Evolutionary conservation across 2,113 vertebrate species (phyloP).

Genomic region (Mirza zaza): DNA sequence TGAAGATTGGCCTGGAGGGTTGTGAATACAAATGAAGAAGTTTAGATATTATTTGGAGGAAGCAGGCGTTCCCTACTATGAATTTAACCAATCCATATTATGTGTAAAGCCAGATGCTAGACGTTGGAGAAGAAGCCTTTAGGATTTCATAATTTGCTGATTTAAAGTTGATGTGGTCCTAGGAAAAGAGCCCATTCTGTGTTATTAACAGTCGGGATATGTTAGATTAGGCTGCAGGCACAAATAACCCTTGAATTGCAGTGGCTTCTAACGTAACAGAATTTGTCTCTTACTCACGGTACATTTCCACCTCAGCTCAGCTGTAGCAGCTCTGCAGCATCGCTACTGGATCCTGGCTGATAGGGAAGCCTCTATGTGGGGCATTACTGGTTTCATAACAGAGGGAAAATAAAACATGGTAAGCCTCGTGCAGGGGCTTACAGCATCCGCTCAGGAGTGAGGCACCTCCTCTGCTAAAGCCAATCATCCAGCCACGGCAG

Average conservation of each 20-base stretch:
- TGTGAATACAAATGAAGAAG: not conserved
- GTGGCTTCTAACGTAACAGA: not conserved
- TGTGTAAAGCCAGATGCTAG: not conserved
- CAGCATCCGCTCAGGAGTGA: not conserved
- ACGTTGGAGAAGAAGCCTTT: not conserved
- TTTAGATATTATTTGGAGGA: not conserved
- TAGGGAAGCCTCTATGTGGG: not conserved
- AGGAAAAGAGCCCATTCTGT: not conserved
- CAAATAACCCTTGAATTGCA: not conserved
- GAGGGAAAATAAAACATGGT: not conserved
- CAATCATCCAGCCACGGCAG: not conserved
- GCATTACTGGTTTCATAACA: not conserved
- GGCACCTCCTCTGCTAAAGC: not conserved
- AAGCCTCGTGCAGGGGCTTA: not conserved
- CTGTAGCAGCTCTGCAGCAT: not conserved
- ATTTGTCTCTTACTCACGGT: not conserved
- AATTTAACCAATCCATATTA: not conserved
- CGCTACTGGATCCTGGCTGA: too few relatives aligned
- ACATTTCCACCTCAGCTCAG: too few relatives aligned
- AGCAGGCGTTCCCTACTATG: not conserved
- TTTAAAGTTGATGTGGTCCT: not conserved
- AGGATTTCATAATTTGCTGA: not conserved
- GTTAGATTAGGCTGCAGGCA: not conserved
- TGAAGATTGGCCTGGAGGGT: rapidly evolving
- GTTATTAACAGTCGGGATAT: not conserved